Conservation (phyloP, 2,888 invertebrate genomes). For the Byasa hedistus region DNA sequence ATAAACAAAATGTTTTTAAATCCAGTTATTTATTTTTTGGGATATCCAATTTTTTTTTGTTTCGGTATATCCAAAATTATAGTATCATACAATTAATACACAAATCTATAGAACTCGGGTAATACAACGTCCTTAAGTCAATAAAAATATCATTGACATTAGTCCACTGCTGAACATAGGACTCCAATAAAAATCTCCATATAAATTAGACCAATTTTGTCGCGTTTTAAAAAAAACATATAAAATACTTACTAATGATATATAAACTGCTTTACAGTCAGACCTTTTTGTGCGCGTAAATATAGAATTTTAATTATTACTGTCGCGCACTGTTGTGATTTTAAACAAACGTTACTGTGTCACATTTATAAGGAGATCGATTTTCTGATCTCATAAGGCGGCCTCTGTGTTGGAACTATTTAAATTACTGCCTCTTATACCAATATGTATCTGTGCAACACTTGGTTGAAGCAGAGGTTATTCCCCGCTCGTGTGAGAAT, state of each 20-base stretch:
- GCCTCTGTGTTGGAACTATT: constrained; percentile 17
- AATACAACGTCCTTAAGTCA: too few relatives aligned
- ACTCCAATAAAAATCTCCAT: neutral
- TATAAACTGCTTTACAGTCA: neutral
- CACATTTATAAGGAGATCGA: constrained; percentile 1
- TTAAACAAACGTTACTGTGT: neutral
- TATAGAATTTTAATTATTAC: constrained; percentile 3
- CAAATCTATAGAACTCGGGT: too few relatives aligned
- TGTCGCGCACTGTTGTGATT: constrained; percentile 5
- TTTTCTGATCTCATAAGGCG: constrained; percentile 6
- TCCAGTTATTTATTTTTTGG: too few relatives aligned
- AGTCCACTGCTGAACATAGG: too few relatives aligned
- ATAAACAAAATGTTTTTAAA: too few relatives aligned
- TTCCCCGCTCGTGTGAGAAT: constrained; percentile 31
- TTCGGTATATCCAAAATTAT: too few relatives aligned
- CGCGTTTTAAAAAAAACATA: neutral
- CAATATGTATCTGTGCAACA: constrained; percentile 10
- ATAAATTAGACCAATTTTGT: neutral
- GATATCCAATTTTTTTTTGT: too few relatives aligned
- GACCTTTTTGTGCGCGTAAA: neutral
- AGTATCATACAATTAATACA: too few relatives aligned
- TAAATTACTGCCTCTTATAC: constrained; percentile 5
- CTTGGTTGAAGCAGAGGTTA: constrained; percentile 27
- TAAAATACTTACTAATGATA: neutral
- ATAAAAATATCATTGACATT: too few relatives aligned